Evolutionary conservation across 2,888 invertebrate species (phyloP), one percentile per base, ranked within the genome.

Genomic region (Eupithecia subfuscata): DNA sequence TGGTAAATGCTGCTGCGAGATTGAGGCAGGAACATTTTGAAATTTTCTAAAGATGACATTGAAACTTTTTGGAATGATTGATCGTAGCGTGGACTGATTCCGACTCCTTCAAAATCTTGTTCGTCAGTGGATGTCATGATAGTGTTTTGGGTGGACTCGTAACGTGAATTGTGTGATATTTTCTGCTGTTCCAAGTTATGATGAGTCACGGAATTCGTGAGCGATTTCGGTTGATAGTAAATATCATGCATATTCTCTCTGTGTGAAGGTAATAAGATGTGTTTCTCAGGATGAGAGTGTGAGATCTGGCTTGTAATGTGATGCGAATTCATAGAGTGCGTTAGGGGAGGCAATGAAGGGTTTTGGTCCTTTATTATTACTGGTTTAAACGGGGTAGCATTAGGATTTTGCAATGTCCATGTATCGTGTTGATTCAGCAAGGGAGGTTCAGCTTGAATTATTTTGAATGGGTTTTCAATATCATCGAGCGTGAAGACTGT

Each of bases 401-500:
- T 76, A 12, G 43, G 75, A 11, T 75, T 71, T 1, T 79, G 70
- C 1, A 77, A 34, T 18, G 83, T 77, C 83, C 84, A 87, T 69
- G 82, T 80, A 63, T 81, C 77, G 52, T 80, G 76, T 45, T 77
- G 74, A 43, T 71, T 80, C 0, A 84, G 64, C 25, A 87, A 67
- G 25, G 87, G 80, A 45, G 83, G 82, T 77, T 87, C 86, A 4
- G 88, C 81, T 12, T 87, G 84, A 72, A 88, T 85, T 16, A 83
- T 85, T 85, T 90, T 88, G 22, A 89, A 85, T 30, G 87, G 87
- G 69, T 84, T 77, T 48, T 85, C 85, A 43, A 84, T 74, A 74
- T 90, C 88, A 18, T 87, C 85, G 56, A 87, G 79, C 69, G 87
- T 88, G 70, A 89, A 90, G 45, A 87, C 85, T 18, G 91, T 91